Percentiles rank a stretch among this genome's conserved stretches.
phyloP scores from a whole-genome alignment of 2,797 vertebrate species.

The Protosalanx chinensis region DNA sequence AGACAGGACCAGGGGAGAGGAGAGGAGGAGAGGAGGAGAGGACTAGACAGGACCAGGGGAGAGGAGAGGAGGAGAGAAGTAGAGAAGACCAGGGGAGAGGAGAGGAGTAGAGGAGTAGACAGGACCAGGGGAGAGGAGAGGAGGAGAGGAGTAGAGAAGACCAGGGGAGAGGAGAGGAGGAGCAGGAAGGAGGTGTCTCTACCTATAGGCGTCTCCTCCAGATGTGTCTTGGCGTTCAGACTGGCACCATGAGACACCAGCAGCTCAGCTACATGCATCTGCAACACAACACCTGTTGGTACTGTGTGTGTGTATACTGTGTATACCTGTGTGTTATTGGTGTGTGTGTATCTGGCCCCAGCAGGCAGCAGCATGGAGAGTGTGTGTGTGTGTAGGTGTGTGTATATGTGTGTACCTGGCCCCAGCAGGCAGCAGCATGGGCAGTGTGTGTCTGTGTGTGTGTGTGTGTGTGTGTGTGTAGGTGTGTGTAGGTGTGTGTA shows the following conservation, averaged over 20 bases:
- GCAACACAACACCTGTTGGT: constrained; percentile 28
- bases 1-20: too few species aligned
- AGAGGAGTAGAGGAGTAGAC: too few species aligned
- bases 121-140: too few species aligned
- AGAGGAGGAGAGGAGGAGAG: too few species aligned
- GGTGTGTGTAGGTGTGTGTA: not conserved
- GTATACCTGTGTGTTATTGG: not conserved
- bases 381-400: not conserved
- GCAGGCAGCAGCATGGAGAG: constrained; percentile 93
- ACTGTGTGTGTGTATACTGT: not conserved
- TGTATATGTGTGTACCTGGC: constrained; percentile 76
- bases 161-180: too few species aligned
- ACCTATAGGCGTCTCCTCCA: constrained; percentile 98
- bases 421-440: constrained; percentile 96
- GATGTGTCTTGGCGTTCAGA: constrained; percentile 89
- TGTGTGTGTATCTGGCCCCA: constrained; percentile 87
- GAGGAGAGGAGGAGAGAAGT: too few species aligned
- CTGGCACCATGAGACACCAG: constrained; percentile 93
- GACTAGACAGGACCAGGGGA: too few species aligned
- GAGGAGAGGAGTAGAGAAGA: too few species aligned
- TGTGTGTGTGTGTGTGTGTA: not conserved
- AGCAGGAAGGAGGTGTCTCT: constrained; percentile 36
- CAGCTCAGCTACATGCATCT: constrained; percentile 95
- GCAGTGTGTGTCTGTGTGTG: constrained; percentile 42
- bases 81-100: too few species aligned